Evolutionary conservation across 2,797 vertebrate species (phyloP).

Genomic region (Malacoraja senta): DNA sequence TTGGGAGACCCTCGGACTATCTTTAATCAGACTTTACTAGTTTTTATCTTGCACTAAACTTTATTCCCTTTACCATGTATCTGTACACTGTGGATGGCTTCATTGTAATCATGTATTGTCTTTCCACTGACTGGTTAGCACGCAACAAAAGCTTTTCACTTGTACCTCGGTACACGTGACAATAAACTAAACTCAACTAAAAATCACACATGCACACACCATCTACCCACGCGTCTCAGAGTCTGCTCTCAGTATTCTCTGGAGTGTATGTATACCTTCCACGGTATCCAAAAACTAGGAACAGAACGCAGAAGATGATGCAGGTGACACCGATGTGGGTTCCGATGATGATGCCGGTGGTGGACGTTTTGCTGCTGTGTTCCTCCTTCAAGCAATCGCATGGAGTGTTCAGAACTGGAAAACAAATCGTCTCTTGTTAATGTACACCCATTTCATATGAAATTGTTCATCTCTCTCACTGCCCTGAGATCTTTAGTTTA

Average conservation of each 20-base stretch:
- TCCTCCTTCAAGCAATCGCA: slow-evolving; percentile 87
- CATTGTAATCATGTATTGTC: too few species aligned
- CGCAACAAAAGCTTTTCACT: too few species aligned
- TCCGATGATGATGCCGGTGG: slow-evolving; percentile 86
- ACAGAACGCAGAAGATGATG: slow-evolving; percentile 94
- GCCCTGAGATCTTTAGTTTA: too few species aligned
- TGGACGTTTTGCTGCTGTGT: slow-evolving; percentile 74
- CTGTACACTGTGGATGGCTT: too few species aligned
- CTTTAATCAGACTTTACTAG: too few species aligned
- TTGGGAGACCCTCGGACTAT: too few species aligned
- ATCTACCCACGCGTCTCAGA: not conserved
- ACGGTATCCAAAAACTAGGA: slow-evolving; percentile 90
- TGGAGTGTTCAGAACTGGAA: slow-evolving; percentile 72
- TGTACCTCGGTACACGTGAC: too few species aligned
- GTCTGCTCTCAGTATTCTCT: not conserved
- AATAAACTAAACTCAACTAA: too few species aligned
- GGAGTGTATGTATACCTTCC: slow-evolving; percentile 68
- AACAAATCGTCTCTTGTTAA: not conserved
- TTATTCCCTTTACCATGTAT: too few species aligned
- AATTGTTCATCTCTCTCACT: not conserved
- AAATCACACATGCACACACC: not conserved
- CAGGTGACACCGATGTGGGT: slow-evolving; percentile 95
- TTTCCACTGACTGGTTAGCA: too few species aligned
- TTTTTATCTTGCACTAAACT: too few species aligned
- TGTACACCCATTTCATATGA: not conserved